Evolutionary conservation across 2,888 invertebrate species (phyloP), one percentile per base, ranked within the genome.

Genomic region (Unio pictorum): DNA sequence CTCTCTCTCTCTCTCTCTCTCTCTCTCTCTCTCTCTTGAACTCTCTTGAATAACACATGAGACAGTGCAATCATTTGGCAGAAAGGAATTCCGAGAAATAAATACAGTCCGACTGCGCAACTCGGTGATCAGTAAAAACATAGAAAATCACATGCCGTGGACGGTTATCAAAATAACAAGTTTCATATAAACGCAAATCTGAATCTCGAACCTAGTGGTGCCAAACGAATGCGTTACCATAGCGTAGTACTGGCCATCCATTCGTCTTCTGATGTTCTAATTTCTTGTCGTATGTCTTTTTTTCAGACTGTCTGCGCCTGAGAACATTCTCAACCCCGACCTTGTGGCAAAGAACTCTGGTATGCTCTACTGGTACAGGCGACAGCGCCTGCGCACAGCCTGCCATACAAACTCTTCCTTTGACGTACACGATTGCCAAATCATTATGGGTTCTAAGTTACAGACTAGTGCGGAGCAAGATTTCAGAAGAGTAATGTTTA

Each of bases 381-480:
- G 71, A 23, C 62, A 71, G 45, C 59, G 71, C 55, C n/a, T 74
- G 1, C 60, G 56, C 45, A 74, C 74, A 34, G 60, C 61, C n/a
- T 74, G 74, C 55, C 7, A n/a, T 7, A 74, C 71, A 0, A 74
- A 74, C 58, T 11, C 55, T 20, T 55, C 71, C 0, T 7, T 55
- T 4, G 34, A 45, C 17, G 26, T 64, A 0, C 67, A 61, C 5
- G 64, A 61, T 6, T 74, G 74, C 55, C 59, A 63, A 23, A 65
- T 74, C 11, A 30, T 60, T 26, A 30, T 74, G 28, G 74, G 74
- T 20, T 71, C 74, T 11, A 67, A 69, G 30, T 65, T 74, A 3
- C 64, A 69, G 7, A 54, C 66, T 28, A 62, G 64, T 26, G 30
- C 55, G n/a, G 64, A 68, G 30, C 58, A 71, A 20, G 71, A 74